Evolutionary conservation across 2,888 invertebrate species (phyloP), one percentile per base, ranked within the genome.

Genomic region (Tineola bisselliella): DNA sequence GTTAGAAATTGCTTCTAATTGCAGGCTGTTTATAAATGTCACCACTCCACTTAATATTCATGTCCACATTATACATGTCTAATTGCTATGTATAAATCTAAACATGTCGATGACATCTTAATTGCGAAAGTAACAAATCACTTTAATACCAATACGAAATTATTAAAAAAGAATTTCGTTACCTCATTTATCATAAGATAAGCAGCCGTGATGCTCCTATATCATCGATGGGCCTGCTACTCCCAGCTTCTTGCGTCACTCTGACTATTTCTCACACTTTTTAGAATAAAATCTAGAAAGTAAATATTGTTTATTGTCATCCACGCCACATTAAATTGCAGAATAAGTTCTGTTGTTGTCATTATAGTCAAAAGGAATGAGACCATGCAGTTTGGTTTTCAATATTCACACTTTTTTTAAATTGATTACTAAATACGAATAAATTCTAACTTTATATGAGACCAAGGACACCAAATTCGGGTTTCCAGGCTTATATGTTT

Each of bases 61-160:
- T 79, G 79, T 77, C 68, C 68, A 76, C 75, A 82, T 80, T 81
- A 78, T 77, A 71, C 70, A 68, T 69, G 70, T 76, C 77, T 84
- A 81, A 84, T 84, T 82, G 80, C 81, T 75, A 72, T 75, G 72
- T 77, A 82, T 83, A 81, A 83, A 84, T 84, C 76, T 77, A 70
- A 75, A 76, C 72, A 71, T 75, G 68, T 69, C 75, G 80, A 78
- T 80, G 84, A 84, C 84, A 79, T 83, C 82, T 86, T 84, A 84
- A 84, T 84, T 83, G 80, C 76, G 65, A 68, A 67, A 66, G 68
- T 76, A 74, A 81, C 79, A 79, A 82, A 84, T 84, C 76, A 78
- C 74, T 67, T 67, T 73, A 70, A 73, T 62, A 66, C 54, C 31
- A 60, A 48, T 68, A 69, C 63, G 66, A 73, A 73, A 74, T 73